Evolutionary conservation across 2,797 vertebrate species (phyloP).

Genomic region (Stomatorhinus walkeri): DNA sequence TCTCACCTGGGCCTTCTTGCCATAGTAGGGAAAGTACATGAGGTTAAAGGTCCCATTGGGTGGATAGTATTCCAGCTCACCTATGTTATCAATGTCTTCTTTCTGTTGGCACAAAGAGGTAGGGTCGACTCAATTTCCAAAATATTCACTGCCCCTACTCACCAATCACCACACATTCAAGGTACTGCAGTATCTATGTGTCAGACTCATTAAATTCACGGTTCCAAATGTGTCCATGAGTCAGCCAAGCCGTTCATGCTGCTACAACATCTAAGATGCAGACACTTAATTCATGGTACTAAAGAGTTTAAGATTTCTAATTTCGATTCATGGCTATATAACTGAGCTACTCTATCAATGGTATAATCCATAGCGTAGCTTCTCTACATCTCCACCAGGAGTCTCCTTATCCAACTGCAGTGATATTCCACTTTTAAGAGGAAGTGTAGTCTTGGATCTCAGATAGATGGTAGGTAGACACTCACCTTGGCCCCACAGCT

Average conservation of each 20-base stretch:
- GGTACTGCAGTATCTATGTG: neutral
- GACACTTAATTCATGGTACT: neutral
- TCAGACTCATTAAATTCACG: neutral
- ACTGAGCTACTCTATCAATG: neutral
- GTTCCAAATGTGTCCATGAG: neutral
- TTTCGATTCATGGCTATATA: neutral
- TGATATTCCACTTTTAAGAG: neutral
- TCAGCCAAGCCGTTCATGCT: neutral
- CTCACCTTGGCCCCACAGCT: conserved; percentile 67
- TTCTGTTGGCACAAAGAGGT: conserved; percentile 39
- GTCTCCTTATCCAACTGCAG: conserved; percentile 48
- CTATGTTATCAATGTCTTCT: conserved; percentile 60
- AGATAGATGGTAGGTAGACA: conserved; percentile 24
- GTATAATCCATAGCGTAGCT: neutral
- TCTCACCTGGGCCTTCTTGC: conserved; percentile 85
- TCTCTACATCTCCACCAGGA: conserved; percentile 8
- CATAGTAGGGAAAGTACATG: conserved; percentile 95
- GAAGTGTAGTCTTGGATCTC: neutral
- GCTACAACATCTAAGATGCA: neutral
- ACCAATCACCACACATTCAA: neutral
- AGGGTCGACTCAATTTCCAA: conserved; percentile 11
- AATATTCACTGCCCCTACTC: neutral
- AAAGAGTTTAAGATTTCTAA: neutral
- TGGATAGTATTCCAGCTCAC: conserved; percentile 68
- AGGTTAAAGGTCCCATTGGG: conserved; percentile 76